Evolutionary conservation across 2,113 vertebrate species (phyloP).

Genomic region (Cryptotis parvus): DNA sequence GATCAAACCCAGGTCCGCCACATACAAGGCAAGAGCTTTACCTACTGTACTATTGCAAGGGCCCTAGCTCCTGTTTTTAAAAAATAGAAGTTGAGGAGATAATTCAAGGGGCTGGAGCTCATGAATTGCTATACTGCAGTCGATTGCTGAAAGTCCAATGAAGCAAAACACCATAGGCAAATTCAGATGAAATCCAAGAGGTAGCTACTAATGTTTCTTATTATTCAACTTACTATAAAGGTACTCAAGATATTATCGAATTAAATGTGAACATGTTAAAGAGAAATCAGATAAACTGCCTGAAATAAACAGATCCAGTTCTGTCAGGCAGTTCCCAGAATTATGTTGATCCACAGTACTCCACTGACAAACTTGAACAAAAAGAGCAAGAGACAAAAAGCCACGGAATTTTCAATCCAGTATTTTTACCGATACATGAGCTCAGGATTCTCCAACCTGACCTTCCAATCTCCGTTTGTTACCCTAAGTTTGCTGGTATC

Average conservation of each 20-base stretch:
- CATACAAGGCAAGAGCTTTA: too few species aligned
- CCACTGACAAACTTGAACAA: background rate
- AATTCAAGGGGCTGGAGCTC: too few species aligned
- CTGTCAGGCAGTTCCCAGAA: background rate
- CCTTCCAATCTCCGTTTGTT: background rate
- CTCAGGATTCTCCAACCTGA: too few species aligned
- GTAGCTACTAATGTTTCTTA: background rate
- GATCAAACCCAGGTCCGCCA: too few species aligned
- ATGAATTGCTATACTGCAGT: too few species aligned
- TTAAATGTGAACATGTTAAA: slow-evolving; percentile 19
- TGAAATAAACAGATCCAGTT: slow-evolving; percentile 17
- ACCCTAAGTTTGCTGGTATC: background rate
- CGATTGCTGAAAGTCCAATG: background rate
- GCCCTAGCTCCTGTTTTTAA: too few species aligned
- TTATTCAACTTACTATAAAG: background rate
- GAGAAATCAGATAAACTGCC: background rate
- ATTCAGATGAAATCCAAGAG: background rate
- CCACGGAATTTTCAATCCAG: background rate
- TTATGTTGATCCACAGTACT: background rate
- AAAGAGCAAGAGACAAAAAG: background rate
- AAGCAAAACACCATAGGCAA: background rate
- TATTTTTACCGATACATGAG: background rate
- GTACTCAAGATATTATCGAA: slow-evolving; percentile 34
- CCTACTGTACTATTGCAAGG: too few species aligned
- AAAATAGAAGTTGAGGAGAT: too few species aligned